Conservation (phyloP, 2,888 invertebrate species). For the Agonum fuliginosum region DNA sequence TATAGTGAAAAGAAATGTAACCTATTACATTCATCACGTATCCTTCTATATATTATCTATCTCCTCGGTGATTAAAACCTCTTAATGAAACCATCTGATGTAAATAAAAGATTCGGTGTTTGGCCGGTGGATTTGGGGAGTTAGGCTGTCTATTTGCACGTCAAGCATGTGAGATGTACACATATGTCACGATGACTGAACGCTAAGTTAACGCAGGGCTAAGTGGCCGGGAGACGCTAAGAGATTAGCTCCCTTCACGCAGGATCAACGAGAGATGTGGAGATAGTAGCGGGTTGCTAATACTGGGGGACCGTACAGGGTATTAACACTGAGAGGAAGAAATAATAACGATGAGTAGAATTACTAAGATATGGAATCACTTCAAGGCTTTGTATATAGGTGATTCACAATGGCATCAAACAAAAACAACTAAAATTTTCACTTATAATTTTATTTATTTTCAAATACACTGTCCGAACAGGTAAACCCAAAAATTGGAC, state of each 20-base stretch:
- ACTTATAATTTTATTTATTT: too few species aligned
- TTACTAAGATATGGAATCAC: too few species aligned
- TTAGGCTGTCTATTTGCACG: constrained; percentile 28
- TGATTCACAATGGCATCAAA: too few species aligned
- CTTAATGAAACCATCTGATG: constrained; percentile 12
- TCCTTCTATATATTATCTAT: not conserved
- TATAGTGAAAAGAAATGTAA: too few species aligned
- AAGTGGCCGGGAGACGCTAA: constrained; percentile 23
- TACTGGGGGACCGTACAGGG: too few species aligned
- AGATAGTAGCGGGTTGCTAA: not conserved
- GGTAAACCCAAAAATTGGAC: too few species aligned
- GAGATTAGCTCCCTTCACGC: constrained; percentile 19
- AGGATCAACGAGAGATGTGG: constrained; percentile 13
- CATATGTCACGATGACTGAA: constrained; percentile 26
- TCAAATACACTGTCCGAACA: too few species aligned
- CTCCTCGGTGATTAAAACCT: not conserved
- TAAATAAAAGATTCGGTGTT: constrained; percentile 24
- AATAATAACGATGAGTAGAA: too few species aligned
- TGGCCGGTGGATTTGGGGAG: not conserved
- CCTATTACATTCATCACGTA: too few species aligned
- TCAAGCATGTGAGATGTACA: constrained; percentile 14
- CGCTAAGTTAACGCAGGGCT: not conserved
- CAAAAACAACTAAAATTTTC: too few species aligned
- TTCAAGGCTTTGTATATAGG: not conserved
- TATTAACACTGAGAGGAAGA: too few species aligned